Conservation (phyloP, 1,140 invertebrate species). For the Hyphantria cunea region DNA sequence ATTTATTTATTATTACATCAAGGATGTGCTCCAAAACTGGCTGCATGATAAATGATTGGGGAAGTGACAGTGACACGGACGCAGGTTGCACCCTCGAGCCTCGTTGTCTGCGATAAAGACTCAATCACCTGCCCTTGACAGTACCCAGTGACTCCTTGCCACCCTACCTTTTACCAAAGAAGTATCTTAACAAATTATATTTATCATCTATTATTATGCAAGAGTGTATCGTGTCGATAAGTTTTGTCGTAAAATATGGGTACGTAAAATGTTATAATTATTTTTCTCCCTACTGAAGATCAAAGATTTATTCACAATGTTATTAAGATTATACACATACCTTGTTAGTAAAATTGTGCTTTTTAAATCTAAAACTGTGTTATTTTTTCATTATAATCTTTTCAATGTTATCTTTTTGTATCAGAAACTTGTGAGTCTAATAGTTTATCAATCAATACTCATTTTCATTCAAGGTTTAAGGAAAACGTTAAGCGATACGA, state of each 20-base stretch:
- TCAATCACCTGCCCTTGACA: slow-evolving; percentile 55
- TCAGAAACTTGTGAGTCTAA: too few relatives aligned
- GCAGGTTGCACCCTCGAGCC: slow-evolving; percentile 43
- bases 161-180: slow-evolving; percentile 33
- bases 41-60: slow-evolving; percentile 42
- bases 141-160: slow-evolving; percentile 32
- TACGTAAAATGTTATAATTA: neutral
- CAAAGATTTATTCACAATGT: too few relatives aligned
- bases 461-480: too few relatives aligned
- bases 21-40: slow-evolving; percentile 20
- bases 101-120: slow-evolving; percentile 43
- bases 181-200: slow-evolving; percentile 38
- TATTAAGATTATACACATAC: too few relatives aligned
- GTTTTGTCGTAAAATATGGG: neutral
- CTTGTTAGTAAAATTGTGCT: too few relatives aligned
- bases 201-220: slow-evolving; percentile 45
- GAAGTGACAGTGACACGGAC: slow-evolving; percentile 42
- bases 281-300: neutral
- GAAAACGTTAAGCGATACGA: too few relatives aligned
- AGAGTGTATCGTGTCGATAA: slow-evolving; percentile 40
- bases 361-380: too few relatives aligned
- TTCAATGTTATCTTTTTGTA: too few relatives aligned
- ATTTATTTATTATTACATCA: too few relatives aligned
- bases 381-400: too few relatives aligned
- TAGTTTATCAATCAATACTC: too few relatives aligned